Evolutionary conservation across 2,113 vertebrate species (phyloP), one percentile per base, ranked within the genome.

Genomic region (Anguilla japonica): DNA sequence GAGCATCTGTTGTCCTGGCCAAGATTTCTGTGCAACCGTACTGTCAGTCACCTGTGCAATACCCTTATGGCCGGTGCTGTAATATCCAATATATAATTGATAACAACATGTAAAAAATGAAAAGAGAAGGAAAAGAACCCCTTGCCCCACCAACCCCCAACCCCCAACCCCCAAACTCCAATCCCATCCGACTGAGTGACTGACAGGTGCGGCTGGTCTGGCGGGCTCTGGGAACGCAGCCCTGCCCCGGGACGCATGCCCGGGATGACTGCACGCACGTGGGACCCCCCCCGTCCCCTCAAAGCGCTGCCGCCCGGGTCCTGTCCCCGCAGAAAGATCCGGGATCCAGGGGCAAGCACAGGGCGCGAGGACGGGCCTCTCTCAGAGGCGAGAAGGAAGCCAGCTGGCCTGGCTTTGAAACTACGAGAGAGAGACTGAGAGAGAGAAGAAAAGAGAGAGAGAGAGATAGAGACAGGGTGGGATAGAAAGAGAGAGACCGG

Each of bases 321-420:
- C 94, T 95, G 93, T 93, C 93, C 94, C 89, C 89, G 91, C 95
- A 95, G 95, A 96, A 92, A 93, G 89, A 92, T 90, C 89, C 87
- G 93, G 94, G 94, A 91, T 94, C 88, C 93, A 92, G 91, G 92
- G 50, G 92, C 92, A 96, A 87, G 89, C 93, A 92, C 90, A 91
- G 93, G 94, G 92, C 94, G 96, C 93, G 91, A 94, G 92, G 91
- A 91, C 91, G 91, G 95, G 94, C 95, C 95, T 97, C 94, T 89
- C 57, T 82, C 89, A 8, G 92, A 90, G 93, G 94, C 94, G 91
- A 92, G 89, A 91, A 94, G 90, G 94, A 93, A 93, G 92, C 94
- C 96, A 96, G 95, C 95, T 95, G 95, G 93, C 94, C 94, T 94
- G 94, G 94, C 94, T 96, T 94, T 95, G 93, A 93, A 92, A 88